phyloP scores from a whole-genome alignment of 1,140 invertebrate genomes.

The Sesamia nonagrioides region DNA sequence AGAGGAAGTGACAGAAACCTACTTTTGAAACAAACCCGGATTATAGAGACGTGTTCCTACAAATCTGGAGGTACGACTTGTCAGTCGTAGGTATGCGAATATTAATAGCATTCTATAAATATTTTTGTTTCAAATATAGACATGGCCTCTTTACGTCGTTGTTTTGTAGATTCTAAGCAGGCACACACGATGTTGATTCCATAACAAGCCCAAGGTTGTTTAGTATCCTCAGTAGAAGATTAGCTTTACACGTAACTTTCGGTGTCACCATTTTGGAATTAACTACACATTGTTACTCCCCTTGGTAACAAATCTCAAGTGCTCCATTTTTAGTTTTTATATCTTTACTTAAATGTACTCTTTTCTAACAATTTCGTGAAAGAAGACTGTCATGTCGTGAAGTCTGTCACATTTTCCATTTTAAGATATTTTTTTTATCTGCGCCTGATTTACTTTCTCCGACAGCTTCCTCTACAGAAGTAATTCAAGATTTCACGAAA shows the following conservation, averaged over 20 bases:
- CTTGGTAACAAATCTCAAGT: too few relatives aligned
- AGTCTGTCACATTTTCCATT: too few relatives aligned
- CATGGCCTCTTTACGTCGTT: neutral
- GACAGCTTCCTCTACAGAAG: too few relatives aligned
- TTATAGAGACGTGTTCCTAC: neutral
- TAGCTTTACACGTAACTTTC: neutral
- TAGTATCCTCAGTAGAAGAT: neutral
- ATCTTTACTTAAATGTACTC: too few relatives aligned
- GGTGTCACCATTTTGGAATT: too few relatives aligned
- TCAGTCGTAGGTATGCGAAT: constrained; percentile 8
- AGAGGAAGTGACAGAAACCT: constrained; percentile 22
- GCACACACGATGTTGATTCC: neutral
- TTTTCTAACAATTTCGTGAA: too few relatives aligned
- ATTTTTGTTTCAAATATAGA: constrained; percentile 13
- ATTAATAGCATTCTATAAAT: constrained; percentile 27
- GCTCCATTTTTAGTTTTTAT: too few relatives aligned
- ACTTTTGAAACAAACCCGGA: neutral
- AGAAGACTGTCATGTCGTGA: too few relatives aligned
- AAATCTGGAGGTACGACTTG: neutral
- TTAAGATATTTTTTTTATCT: too few relatives aligned
- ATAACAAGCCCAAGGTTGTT: neutral
- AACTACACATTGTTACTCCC: too few relatives aligned
- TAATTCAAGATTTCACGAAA: too few relatives aligned
- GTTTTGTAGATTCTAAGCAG: constrained; percentile 7
- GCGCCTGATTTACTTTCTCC: too few relatives aligned